Evolutionary conservation across 2,888 invertebrate genomes (phyloP), one percentile per base, ranked within the genome.

Genomic region (Macroteleia sp.): DNA sequence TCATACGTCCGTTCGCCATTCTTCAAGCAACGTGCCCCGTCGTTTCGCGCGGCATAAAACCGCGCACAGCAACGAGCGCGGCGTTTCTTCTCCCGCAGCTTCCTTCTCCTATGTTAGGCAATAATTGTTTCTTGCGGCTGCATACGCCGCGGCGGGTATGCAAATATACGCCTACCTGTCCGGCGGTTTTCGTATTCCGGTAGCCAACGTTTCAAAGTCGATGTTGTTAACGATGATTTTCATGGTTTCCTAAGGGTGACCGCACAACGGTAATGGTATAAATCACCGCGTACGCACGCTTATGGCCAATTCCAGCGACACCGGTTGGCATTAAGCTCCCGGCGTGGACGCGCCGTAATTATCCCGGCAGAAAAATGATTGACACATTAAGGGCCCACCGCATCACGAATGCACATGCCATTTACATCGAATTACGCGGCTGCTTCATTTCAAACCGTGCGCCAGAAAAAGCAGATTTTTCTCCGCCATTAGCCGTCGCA

Each of bases 121-220:
- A 80, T 80, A 77, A 80, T 77, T 80, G 80, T 74, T 77, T 77
- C 77, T 75, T 64, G 77, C 62, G 64, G 77, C 71, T 20, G 61
- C 59, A 30, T 50, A 34, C 39, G 25, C 20, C 57, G 39, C 56
- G 42, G 73, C 74, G 34, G 42, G 77, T 75, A 77, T 80, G 80
- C 77, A 77, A 80, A 77, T 76, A 64, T 16, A 20, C 64, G 56
- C 75, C 71, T 77, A 75, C 80, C 61, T 75, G 77, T 77, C 62
- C 74, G 30, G 57, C 46, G 44, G 48, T 69, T 74, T 74, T 80
- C 80, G 62, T 57, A 74, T 69, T 78, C 69, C 74, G 69, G 74
- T 78, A 75, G 74, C 78, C 39, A 32, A 28, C 32, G 39, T 16
- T 67, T 56, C 73, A 42, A 46, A 64, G 70, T 61, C 77, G 30